Percentiles rank a stretch among this genome's conserved stretches.
Conservation (phyloP, 2,113 vertebrate genomes). For the Charadrius vociferus region DNA sequence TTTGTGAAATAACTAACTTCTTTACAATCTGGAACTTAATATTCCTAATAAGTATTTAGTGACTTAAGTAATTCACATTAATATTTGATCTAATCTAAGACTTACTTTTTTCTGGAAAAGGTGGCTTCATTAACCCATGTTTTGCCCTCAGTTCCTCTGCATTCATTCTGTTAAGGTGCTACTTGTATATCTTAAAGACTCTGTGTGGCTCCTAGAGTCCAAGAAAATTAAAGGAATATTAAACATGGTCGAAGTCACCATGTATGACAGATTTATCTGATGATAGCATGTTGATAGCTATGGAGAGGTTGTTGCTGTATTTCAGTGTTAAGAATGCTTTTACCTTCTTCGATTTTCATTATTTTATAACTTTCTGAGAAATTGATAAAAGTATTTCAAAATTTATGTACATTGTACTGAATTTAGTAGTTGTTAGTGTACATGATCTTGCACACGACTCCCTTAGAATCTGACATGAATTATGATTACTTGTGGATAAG, state of each 20-base stretch:
- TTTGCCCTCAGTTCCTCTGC: not conserved
- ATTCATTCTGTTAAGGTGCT: not conserved
- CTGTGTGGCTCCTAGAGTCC: not conserved
- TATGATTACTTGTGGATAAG: not conserved
- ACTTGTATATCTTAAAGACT: not conserved
- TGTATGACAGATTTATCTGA: not conserved
- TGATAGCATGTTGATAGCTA: not conserved
- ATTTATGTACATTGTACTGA: rapidly evolving
- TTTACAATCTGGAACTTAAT: not conserved
- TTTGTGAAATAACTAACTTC: not conserved
- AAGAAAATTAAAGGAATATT: not conserved
- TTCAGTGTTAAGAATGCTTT: not conserved
- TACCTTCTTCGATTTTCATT: not conserved
- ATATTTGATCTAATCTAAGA: not conserved
- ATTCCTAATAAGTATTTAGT: not conserved
- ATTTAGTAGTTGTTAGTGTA: not conserved
- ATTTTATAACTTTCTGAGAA: not conserved
- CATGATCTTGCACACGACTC: not conserved
- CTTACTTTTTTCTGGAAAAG: not conserved
- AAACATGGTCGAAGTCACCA: not conserved
- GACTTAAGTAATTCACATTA: not conserved
- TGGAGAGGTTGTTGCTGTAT: not conserved
- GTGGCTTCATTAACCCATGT: not conserved
- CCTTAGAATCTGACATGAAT: not conserved
- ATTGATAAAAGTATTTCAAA: not conserved